Evolutionary conservation across 2,113 vertebrate species (phyloP), one percentile per base, ranked within the genome.

Genomic region (Pipa parva): DNA sequence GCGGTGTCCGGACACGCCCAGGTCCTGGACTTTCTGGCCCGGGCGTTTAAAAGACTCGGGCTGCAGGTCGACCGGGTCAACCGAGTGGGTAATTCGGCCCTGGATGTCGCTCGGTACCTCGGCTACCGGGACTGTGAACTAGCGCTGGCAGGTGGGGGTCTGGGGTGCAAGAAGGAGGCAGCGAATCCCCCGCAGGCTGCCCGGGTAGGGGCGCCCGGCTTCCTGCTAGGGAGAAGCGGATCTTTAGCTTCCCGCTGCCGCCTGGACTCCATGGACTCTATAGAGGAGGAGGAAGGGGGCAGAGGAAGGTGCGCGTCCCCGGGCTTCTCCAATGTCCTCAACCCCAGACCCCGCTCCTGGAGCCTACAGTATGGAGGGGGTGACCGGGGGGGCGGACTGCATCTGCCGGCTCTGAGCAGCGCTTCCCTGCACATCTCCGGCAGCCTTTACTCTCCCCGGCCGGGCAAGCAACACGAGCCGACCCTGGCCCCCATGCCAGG

Each of bases 1-100:
- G 75, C 77, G 0, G 85, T 72, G 0, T 71, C 78, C 1, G 83
- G 83, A 9, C 85, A 80, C 39, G 74, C 77, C 0, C 18, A 42
- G 1, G 78, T 89, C 3, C 73, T 88, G 0, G 83, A 78, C 63
- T 89, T 89, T 39, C 60, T 89, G 39, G 83, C 85, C 63, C 70
- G 83, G 13, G 85, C 85, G 7, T 89, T 89, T 59, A 89, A 87
- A 67, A 74, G 84, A 33, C 70, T 89, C 25, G 81, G 88, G 20
- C 80, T 90, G 7, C 77, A 83, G 65, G 74, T 88, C 26, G 76
- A 89, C 71, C 51, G 83, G 13, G 79, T 70, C n/a, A 88, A 90
- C 50, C 77, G 79, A 71, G 87, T 80, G 21, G 84, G 86, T 0
- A 86, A 89, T 76, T 88, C 83, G 0, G 85, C 85, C 0, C 31